Evolutionary conservation across 2,113 vertebrate genomes (phyloP).

Genomic region (Heteronetta atricapilla): DNA sequence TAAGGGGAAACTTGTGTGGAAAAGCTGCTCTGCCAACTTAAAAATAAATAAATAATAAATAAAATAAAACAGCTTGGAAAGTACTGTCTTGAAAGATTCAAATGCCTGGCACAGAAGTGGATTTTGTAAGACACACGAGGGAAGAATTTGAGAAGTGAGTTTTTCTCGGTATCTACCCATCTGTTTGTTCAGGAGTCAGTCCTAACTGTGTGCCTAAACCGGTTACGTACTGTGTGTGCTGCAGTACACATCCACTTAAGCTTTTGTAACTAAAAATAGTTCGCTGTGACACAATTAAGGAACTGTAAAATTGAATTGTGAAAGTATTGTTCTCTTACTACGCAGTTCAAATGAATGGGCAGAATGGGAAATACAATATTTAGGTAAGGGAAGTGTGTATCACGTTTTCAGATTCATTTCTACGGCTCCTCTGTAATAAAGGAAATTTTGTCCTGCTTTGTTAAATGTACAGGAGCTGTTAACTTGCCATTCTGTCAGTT

Average conservation of each 20-base stretch:
- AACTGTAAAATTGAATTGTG: not conserved
- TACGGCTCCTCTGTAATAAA: not conserved
- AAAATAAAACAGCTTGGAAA: not conserved
- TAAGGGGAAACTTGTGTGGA: not conserved
- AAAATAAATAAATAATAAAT: not conserved
- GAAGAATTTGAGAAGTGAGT: not conserved
- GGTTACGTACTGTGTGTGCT: not conserved
- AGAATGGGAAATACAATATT: not conserved
- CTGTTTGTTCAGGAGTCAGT: not conserved
- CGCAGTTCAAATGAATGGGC: not conserved
- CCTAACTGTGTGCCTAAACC: not conserved
- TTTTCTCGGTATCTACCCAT: not conserved
- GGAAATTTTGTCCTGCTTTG: not conserved
- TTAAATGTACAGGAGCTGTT: not conserved
- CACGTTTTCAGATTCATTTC: not conserved
- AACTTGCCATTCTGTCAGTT: not conserved
- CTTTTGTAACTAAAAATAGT: not conserved
- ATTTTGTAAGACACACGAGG: not conserved
- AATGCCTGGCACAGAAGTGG: not conserved
- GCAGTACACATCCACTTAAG: not conserved
- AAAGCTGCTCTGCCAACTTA: not conserved
- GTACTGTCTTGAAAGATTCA: not conserved
- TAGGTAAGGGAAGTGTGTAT: not conserved
- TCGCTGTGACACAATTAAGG: not conserved
- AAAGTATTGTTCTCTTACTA: not conserved